Conservation (phyloP, 1,140 invertebrate genomes). For the Oppia nitens region DNA sequence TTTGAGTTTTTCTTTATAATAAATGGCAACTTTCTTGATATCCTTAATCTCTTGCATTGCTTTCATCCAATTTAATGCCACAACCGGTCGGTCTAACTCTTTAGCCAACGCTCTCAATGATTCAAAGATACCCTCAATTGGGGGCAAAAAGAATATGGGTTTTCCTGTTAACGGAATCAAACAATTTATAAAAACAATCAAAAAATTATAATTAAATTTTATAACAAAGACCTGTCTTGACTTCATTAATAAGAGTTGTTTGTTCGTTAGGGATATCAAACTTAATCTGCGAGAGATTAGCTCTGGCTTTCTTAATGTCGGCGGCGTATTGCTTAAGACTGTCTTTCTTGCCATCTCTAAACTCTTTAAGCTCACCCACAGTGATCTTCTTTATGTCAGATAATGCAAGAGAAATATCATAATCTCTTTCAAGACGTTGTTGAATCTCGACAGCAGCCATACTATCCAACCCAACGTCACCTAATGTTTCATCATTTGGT, state of each 20-base stretch:
- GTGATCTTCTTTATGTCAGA: constrained; percentile 13
- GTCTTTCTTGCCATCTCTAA: constrained; percentile 19
- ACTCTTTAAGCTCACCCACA: constrained; percentile 8
- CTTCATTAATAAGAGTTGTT: not conserved
- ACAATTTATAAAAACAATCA: not conserved
- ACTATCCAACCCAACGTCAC: constrained; percentile 87
- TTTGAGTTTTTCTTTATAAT: not conserved
- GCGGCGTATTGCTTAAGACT: constrained; percentile 12
- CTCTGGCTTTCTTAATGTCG: constrained; percentile 10
- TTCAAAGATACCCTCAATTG: constrained; percentile 13
- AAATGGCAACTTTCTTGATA: constrained; percentile 1
- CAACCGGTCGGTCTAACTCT: constrained; percentile 1
- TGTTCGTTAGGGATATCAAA: constrained; percentile 7
- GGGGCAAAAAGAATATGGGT: constrained; percentile 16
- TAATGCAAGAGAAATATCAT: constrained; percentile 12
- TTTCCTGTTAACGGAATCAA: too few relatives aligned
- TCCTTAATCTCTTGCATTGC: not conserved
- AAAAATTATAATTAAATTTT: not conserved
- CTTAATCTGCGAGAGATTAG: constrained; percentile 8
- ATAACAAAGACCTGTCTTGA: constrained; percentile 1
- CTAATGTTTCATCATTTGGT: constrained; percentile 59
- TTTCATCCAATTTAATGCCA: constrained; percentile 13
- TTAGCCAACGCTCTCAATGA: not conserved
- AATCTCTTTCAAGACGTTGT: constrained; percentile 15
- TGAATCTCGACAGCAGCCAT: constrained; percentile 95